Evolutionary conservation across 2,888 invertebrate genomes (phyloP), one percentile per base, ranked within the genome.

Genomic region (Drosophila prostipennis): DNA sequence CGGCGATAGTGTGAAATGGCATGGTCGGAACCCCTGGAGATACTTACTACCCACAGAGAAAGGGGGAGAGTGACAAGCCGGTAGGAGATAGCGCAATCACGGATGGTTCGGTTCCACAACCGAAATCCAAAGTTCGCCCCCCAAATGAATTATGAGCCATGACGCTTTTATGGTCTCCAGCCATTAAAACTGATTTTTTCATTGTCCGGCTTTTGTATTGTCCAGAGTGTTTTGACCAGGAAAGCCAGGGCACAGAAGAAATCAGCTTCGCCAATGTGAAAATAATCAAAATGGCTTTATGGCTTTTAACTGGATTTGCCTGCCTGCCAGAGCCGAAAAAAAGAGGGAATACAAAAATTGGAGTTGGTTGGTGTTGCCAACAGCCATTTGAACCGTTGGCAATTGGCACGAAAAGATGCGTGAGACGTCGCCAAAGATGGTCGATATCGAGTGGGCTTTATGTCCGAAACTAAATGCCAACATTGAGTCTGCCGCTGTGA

Each of bases 151-250:
- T 82, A 82, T 87, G 84, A 71, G 70, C 84, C 84, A 79, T 80
- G 84, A 75, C 76, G 84, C 81, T 75, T 83, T 82, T 84, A 87
- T 84, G 74, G 79, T 74, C 70, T 78, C 59, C 57, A 69, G 74
- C 77, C 77, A 87, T 87, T 84, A 80, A 74, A 81, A 77, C 81
- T 49, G 75, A 87, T 79, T 87, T 81, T 87, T 83, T 75, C 75
- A 84, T 87, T 83, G 87, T 86, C 70, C 77, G 57, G 52, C 61
- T 54, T 57, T 16, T 16, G 14, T 72, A 51, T 67, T 51, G 70
- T 56, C 61, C 52, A 58, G 34, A 51, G 64, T 52, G 32, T 67
- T 68, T 43, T 54, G 61, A 58, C 65, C 69, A 74, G 80, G 61
- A 75, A 72, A 36, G 43, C 45, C 57, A 49, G 42, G 43, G n/a